Evolutionary conservation across 2,797 vertebrate species (phyloP), one percentile per base, ranked within the genome.

Genomic region (Anguilla obscura): DNA sequence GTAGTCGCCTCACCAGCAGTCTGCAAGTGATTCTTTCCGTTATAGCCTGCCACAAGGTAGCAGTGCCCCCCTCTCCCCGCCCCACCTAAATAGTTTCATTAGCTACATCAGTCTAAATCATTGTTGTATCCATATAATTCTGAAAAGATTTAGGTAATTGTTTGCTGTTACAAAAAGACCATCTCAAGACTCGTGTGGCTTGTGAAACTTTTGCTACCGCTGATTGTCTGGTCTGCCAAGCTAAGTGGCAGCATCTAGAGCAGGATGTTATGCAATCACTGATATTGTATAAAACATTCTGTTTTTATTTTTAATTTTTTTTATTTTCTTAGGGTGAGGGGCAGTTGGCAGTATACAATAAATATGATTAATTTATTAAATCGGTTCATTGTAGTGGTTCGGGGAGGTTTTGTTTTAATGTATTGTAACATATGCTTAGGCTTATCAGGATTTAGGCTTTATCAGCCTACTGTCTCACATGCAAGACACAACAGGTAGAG

Each of bases 121-220:
- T 27, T 4, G 0, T 30, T 12, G 30, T 36, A 36, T 76, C 71
- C 0, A 8, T 16, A 33, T 76, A 12, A 36, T 18, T 7, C 9
- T 16, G 2, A 16, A 14, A 76, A 3, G 1, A 36, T 36, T 76
- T 76, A 14, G 9, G 33, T 76, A 10, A 33, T 30, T 71, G 66
- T 71, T 71, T 76, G 71, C 27, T 27, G 63, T 69, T 69, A 69
- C 63, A 69, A 69, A 69, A 69, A 69, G 60, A 69, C 24, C 21
- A 69, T n/a, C 14, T 16, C n/a, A 58, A 58, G 56, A 58, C 56
- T 16, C 1, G 14, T 56, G 54, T 56, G 14, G 54, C 54, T 56
- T 66, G 63, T 69, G 63, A n/a, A 27, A n/a, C 5, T 24, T 27
- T 3, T 69, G 69, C 27, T 33, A 71, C 7, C 74, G 40, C 7